These are phyloP conservation scores for Ceraclea dissimilis DNA, from an alignment of 2,888 invertebrate species.

Conservation along the genomic window DNA sequence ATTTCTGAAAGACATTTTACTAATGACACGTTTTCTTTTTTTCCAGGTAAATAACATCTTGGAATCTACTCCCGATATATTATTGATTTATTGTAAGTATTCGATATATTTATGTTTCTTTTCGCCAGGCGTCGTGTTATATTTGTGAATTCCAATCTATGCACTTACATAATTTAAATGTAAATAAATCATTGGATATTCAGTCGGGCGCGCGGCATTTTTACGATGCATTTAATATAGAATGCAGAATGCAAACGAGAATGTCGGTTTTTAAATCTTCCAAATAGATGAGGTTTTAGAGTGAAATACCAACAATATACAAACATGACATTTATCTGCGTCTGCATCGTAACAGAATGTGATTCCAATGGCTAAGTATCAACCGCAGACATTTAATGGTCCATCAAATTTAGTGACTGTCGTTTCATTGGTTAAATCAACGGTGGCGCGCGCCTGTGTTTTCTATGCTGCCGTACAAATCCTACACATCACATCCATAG, in stretches of 20 bases:
- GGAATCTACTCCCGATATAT: too few species aligned
- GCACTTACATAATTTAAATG: not conserved
- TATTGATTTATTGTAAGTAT: too few species aligned
- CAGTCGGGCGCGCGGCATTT: not conserved
- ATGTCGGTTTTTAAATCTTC: not conserved
- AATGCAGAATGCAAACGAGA: not conserved
- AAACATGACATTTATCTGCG: not conserved
- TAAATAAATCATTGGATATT: not conserved
- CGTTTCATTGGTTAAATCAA: not conserved
- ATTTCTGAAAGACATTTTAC: too few species aligned
- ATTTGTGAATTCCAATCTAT: too few species aligned
- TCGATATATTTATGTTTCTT: too few species aligned
- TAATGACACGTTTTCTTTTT: too few species aligned
- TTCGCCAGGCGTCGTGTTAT: too few species aligned
- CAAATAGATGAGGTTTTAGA: not conserved
- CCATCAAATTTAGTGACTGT: not conserved
- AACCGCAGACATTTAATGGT: not conserved
- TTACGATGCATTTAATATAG: not conserved
- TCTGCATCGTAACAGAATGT: slow-evolving; percentile 2
- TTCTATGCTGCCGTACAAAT: not conserved
- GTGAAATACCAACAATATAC: not conserved
- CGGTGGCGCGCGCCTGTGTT: not conserved
- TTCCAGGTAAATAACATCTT: too few species aligned
- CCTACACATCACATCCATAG: not conserved
- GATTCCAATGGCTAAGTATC: not conserved